These are phyloP conservation scores for Digitonthophagus gazella DNA, from an alignment of 2,888 invertebrate species.

Conservation along the genomic window DNA sequence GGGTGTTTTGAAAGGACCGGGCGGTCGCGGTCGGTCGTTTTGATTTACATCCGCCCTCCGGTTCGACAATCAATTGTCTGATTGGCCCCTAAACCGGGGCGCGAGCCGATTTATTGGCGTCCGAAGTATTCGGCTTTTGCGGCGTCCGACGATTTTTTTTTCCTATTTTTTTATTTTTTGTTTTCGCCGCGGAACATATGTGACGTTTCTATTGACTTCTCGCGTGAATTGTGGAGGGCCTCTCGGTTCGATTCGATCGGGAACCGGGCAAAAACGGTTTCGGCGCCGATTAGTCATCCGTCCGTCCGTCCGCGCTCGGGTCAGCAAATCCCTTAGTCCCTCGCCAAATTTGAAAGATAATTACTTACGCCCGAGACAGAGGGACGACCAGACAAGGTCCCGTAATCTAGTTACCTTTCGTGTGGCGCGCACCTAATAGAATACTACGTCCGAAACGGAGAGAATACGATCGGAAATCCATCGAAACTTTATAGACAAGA, in stretches of 20 bases:
- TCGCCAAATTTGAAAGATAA: slow-evolving; percentile 51
- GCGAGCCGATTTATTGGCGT: slow-evolving; percentile 4
- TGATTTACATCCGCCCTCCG: slow-evolving; percentile 15
- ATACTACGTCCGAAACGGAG: no score
- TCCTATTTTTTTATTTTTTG: neutral
- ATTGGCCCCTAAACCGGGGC: slow-evolving; percentile 11
- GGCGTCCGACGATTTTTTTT: neutral
- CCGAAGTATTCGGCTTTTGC: slow-evolving; percentile 14
- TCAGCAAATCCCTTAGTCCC: slow-evolving; percentile 47
- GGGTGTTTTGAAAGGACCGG: slow-evolving; percentile 17
- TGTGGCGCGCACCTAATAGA: slow-evolving; percentile 11
- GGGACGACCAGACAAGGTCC: no score
- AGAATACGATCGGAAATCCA: no score
- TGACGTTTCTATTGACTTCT: slow-evolving; percentile 18
- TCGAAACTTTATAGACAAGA: no score
- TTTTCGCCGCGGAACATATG: slow-evolving; percentile 14
- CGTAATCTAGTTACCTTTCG: slow-evolving; percentile 13
- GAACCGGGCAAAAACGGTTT: neutral
- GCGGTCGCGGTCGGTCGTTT: neutral
- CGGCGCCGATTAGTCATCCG: neutral
- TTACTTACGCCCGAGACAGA: slow-evolving; percentile 34
- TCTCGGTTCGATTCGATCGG: neutral
- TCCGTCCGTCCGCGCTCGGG: slow-evolving; percentile 25
- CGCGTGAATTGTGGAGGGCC: slow-evolving; percentile 10
- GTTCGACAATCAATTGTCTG: slow-evolving; percentile 17